Conservation (phyloP, 2,797 vertebrate genomes). For the Coendou prehensilis region DNA sequence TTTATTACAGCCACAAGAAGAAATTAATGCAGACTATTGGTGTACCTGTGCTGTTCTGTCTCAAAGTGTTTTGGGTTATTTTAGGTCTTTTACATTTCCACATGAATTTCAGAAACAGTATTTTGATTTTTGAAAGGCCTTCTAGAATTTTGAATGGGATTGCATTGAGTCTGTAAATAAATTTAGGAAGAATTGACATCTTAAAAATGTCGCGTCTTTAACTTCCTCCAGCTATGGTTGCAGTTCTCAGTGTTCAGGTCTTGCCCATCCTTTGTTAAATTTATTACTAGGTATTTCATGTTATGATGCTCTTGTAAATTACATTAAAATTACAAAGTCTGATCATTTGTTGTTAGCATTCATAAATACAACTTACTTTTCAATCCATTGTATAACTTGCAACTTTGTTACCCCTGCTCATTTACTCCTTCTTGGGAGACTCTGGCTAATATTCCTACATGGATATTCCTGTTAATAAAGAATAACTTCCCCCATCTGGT, state of each 20-base stretch:
- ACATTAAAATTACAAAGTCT: not conserved
- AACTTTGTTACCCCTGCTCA: too few relatives aligned
- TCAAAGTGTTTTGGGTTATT: not conserved
- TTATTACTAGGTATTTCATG: not conserved
- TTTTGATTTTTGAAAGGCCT: not conserved
- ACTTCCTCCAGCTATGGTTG: not conserved
- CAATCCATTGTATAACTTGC: too few relatives aligned
- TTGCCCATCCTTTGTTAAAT: not conserved
- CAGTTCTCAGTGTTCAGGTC: not conserved
- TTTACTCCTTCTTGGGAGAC: too few relatives aligned
- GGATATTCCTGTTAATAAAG: too few relatives aligned
- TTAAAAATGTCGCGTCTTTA: not conserved
- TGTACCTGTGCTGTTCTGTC: not conserved
- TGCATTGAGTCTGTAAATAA: not conserved
- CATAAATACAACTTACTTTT: too few relatives aligned
- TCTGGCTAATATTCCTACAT: too few relatives aligned
- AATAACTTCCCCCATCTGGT: too few relatives aligned
- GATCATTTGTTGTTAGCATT: not conserved
- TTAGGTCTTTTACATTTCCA: not conserved
- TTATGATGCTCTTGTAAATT: not conserved
- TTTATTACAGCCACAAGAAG: not conserved
- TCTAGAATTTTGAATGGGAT: not conserved
- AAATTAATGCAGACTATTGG: not conserved
- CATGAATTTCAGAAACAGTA: not conserved
- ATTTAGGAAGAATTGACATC: not conserved